Percentiles rank a stretch among this genome's conserved stretches.
phyloP scores from a whole-genome alignment of 2,888 invertebrate genomes.

The Stenchaetothrips biformis region DNA sequence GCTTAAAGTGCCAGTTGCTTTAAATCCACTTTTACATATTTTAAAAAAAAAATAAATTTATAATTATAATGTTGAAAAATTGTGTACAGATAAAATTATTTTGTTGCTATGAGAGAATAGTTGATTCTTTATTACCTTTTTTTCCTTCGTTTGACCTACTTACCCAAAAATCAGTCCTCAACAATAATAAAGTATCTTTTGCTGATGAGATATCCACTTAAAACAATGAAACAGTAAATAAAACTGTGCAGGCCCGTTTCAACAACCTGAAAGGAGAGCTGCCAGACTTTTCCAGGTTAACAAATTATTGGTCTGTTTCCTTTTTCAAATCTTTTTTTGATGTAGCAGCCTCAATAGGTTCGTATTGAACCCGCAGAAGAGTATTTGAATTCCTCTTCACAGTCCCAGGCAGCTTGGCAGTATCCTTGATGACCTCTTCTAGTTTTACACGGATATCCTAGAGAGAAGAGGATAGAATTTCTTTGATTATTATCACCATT shows the following conservation, averaged over 20 bases:
- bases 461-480: neutral
- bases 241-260: neutral
- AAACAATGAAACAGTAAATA: neutral
- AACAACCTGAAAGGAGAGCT: too few relatives aligned
- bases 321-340: neutral
- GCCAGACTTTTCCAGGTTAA: neutral
- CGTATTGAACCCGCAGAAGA: neutral
- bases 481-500: too few relatives aligned
- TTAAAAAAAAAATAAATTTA: neutral
- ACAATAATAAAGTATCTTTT: too few relatives aligned
- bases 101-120: neutral
- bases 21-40: neutral
- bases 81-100: neutral
- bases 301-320: neutral
- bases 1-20: neutral
- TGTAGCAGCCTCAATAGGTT: neutral
- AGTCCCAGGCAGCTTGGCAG: neutral
- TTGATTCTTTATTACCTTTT: conserved; percentile 25
- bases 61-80: neutral
- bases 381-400: conserved; percentile 1
- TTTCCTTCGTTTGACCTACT: neutral
- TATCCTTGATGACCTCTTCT: neutral
- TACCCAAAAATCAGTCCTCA: too few relatives aligned
- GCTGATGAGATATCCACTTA: too few relatives aligned
- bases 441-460: neutral